A percentile compares a stretch with the other conserved stretches of the same genome.
phyloP scores from a whole-genome alignment of 2,797 vertebrate genomes.

The Myotis myotis region DNA sequence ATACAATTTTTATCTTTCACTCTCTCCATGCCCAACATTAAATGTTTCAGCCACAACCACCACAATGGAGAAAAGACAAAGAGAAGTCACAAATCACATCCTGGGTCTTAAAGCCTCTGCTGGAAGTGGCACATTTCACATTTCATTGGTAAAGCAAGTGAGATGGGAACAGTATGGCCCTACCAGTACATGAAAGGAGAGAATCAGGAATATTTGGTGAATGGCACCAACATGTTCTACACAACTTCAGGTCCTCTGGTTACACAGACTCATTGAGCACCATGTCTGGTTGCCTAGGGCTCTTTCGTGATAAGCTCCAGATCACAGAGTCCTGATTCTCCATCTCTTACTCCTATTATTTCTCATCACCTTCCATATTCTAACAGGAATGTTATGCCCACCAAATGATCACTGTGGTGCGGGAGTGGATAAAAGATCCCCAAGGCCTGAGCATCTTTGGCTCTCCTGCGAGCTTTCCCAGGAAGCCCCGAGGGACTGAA shows the following conservation, averaged over 20 bases:
- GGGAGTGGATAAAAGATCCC: neutral
- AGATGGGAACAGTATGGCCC: neutral
- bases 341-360: neutral
- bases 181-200: neutral
- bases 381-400: neutral
- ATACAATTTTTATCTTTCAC: neutral
- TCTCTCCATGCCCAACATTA: neutral
- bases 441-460: no score
- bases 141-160: neutral
- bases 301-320: neutral
- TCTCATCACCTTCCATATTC: neutral
- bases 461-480: rapidly evolving
- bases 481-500: neutral
- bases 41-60: neutral
- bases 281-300: neutral
- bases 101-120: neutral
- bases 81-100: neutral
- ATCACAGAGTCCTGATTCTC: neutral
- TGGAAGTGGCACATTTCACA: neutral
- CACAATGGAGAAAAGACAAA: neutral
- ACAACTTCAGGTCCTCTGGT: neutral
- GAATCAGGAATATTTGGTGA: neutral
- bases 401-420: neutral
- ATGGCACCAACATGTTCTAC: neutral
- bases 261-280: neutral